Evolutionary conservation across 2,113 vertebrate species (phyloP).

Genomic region (Abramis brama): DNA sequence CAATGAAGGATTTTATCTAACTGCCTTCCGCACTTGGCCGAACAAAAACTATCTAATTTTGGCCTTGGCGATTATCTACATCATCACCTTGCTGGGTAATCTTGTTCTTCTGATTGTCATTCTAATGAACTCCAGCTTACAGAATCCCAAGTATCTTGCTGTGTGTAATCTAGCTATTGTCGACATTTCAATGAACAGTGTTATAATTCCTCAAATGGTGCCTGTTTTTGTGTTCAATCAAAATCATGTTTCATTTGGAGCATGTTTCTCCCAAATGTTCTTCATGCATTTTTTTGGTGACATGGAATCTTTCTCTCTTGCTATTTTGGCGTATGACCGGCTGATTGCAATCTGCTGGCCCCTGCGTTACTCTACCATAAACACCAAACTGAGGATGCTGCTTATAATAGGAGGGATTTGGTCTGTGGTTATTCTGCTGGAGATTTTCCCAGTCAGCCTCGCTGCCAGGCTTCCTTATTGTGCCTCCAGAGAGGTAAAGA

Average conservation of each 20-base stretch:
- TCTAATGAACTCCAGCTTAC: slow-evolving; percentile 55
- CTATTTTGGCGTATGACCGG: slow-evolving; percentile 61
- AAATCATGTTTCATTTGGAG: slow-evolving; percentile 55
- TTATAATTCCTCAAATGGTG: slow-evolving; percentile 65
- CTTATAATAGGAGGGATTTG: slow-evolving; percentile 55
- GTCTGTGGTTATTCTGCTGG: slow-evolving; percentile 55
- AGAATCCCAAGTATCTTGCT: slow-evolving; percentile 60
- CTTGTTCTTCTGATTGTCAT: slow-evolving; percentile 42
- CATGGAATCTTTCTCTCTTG: slow-evolving; percentile 63
- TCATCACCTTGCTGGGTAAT: slow-evolving; percentile 54
- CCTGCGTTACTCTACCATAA: slow-evolving; percentile 58
- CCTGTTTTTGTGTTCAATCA: slow-evolving; percentile 61
- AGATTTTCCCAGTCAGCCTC: slow-evolving; percentile 53
- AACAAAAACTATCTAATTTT: slow-evolving; percentile 59
- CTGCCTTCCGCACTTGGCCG: slow-evolving; percentile 44
- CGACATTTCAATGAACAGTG: slow-evolving; percentile 62
- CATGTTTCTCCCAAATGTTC: slow-evolving; percentile 63
- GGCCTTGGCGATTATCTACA: slow-evolving; percentile 54
- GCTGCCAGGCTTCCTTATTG: slow-evolving; percentile 58
- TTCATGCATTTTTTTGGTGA: slow-evolving; percentile 63
- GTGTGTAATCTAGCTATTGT: slow-evolving; percentile 51
- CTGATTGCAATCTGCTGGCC: slow-evolving; percentile 64
- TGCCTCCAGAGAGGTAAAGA: slow-evolving; percentile 46
- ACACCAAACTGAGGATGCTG: slow-evolving; percentile 55
- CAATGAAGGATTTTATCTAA: slow-evolving; percentile 56